phyloP scores from a whole-genome alignment of 1,140 invertebrate species.

The Ericerus pela region DNA sequence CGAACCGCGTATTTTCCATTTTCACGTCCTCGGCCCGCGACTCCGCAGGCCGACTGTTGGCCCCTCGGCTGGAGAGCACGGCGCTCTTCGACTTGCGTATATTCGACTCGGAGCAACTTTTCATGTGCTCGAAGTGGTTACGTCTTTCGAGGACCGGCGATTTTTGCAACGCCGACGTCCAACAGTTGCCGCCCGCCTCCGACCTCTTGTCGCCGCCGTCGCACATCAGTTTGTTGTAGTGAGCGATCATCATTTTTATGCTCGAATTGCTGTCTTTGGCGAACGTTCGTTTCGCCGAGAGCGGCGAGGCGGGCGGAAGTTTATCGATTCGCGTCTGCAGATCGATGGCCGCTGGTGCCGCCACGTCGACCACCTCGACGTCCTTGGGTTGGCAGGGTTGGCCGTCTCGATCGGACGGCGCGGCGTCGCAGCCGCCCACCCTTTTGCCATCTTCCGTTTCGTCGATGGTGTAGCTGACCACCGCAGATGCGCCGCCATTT shows the following conservation, averaged over 20 bases:
- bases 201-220: conserved; percentile 31
- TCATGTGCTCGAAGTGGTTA: conserved; percentile 24
- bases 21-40: conserved; percentile 24
- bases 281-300: conserved; percentile 17
- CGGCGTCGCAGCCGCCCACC: background rate
- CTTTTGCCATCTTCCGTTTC: conserved; percentile 16
- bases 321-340: conserved; percentile 17
- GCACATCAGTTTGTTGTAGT: conserved; percentile 37
- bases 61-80: conserved; percentile 31
- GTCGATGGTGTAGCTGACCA: conserved; percentile 22
- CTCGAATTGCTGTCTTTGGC: conserved; percentile 45
- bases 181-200: conserved; percentile 40
- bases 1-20: conserved; percentile 30
- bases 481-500: conserved; percentile 31
- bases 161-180: conserved; percentile 39
- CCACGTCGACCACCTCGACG: conserved; percentile 19
- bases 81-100: conserved; percentile 43
- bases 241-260: conserved; percentile 48
- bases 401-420: background rate
- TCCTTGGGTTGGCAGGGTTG: no score
- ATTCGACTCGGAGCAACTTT: conserved; percentile 25
- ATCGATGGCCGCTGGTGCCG: conserved; percentile 19
- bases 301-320: conserved; percentile 20
- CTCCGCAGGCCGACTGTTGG: conserved; percentile 24
- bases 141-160: conserved; percentile 40